A percentile compares a stretch with the other conserved stretches of the same genome.
Evolutionary conservation across 2,888 invertebrate species (phyloP).

Genomic region (Athalia cordata): DNA sequence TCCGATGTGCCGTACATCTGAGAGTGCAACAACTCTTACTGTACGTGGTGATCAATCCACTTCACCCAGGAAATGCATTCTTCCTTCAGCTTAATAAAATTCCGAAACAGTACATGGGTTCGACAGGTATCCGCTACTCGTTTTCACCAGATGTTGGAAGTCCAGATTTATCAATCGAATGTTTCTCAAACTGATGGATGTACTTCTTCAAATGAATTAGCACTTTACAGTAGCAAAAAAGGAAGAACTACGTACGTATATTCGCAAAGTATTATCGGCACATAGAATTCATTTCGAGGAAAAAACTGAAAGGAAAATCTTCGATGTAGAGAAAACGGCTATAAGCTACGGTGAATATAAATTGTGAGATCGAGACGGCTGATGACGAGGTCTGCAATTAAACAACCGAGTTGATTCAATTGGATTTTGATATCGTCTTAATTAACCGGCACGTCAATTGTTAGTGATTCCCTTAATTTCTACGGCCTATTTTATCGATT

Average conservation of each 20-base stretch:
- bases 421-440: slow-evolving; percentile 43
- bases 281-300: too few relatives aligned
- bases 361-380: background rate
- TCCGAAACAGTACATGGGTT: background rate
- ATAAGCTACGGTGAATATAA: background rate
- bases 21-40: background rate
- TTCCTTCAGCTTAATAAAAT: background rate
- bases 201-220: background rate
- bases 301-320: too few relatives aligned
- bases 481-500: background rate
- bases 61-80: slow-evolving; percentile 3
- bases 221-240: background rate
- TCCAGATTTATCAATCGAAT: slow-evolving; percentile 3
- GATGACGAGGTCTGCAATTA: slow-evolving; percentile 62
- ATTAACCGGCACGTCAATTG: too few relatives aligned
- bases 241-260: too few relatives aligned
- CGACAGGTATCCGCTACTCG: background rate
- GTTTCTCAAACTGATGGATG: background rate
- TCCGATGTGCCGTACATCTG: too few relatives aligned
- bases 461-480: background rate
- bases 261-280: too few relatives aligned
- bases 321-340: background rate
- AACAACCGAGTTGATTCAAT: slow-evolving; percentile 68
- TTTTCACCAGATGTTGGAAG: background rate
- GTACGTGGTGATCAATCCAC: background rate